phyloP scores from a whole-genome alignment of 2,888 invertebrate genomes.

The Athripsodes cinereus region DNA sequence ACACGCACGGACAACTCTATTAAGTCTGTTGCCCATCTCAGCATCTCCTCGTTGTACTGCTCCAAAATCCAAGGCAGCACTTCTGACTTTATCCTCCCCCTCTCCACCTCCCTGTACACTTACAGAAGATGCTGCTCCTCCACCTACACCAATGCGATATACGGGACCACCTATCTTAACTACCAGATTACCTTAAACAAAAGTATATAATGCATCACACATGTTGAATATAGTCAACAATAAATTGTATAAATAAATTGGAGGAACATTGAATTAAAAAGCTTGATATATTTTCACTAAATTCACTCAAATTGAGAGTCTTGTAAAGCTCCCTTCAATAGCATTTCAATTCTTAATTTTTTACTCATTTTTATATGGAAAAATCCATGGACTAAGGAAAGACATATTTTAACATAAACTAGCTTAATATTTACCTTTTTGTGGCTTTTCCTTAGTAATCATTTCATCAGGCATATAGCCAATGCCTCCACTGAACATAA shows the following conservation, averaged over 20 bases:
- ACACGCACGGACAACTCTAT: constrained; percentile 88
- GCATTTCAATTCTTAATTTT: too few relatives aligned
- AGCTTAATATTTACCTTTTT: constrained; percentile 64
- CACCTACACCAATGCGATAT: constrained; percentile 96
- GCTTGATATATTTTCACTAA: background rate
- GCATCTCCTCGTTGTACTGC: constrained; percentile 97
- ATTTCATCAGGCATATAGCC: constrained; percentile 83
- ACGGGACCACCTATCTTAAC: constrained; percentile 97
- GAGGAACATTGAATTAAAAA: too few relatives aligned
- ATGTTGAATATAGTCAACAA: too few relatives aligned
- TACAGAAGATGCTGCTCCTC: constrained; percentile 96
- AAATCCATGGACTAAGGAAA: too few relatives aligned
- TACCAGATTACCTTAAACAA: constrained; percentile 69
- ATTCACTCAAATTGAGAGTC: background rate
- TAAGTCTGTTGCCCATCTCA: constrained; percentile 98
- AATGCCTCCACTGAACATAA: constrained; percentile 97
- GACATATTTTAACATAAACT: background rate
- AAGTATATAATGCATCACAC: background rate
- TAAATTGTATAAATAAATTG: too few relatives aligned
- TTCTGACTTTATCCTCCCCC: constrained; percentile 55
- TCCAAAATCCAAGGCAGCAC: constrained; percentile 83
- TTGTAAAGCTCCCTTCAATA: too few relatives aligned
- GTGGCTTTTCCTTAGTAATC: constrained; percentile 70
- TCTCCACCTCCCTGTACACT: constrained; percentile 70
- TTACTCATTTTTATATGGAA: too few relatives aligned